Evolutionary conservation across 2,113 vertebrate genomes (phyloP), one percentile per base, ranked within the genome.

Genomic region (Cyprinodon brontotheroides): DNA sequence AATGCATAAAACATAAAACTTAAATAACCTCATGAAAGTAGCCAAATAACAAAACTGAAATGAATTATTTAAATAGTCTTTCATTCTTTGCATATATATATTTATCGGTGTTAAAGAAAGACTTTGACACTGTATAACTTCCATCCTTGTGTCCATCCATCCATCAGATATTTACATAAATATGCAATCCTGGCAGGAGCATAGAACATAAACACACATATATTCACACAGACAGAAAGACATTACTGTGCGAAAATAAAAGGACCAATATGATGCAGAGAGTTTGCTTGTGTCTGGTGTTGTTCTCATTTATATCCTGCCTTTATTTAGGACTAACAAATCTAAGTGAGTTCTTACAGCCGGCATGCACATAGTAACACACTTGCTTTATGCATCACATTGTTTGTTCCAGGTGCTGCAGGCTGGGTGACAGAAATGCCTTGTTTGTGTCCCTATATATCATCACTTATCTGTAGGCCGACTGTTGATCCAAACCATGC

Each of bases 201-300:
- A 59, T 68, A 77, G 61, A 78, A 41, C 77, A 74, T 71, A 87
- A 80, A 71, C 64, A 65, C 74, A 77, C 53, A 69, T 70, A 68
- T 68, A 67, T 66, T 73, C 73, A 68, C 69, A 65, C 41, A 48
- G 39, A 65, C 50, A 65, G 50, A 61, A 70, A 80, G 57, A 15
- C 77, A 88, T 90, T 89, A 89, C 68, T 85, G 86, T 90, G 75
- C 89, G 89, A 90, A 91, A 92, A 89, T 77, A 60, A 83, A 85
- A 87, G 80, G 73, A 80, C 75, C 84, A 86, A 90, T 91, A 84
- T 88, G 75, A 81, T 71, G 82, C 79, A 61, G 74, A 87, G 85
- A 76, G 88, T 84, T 88, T 84, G 77, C 74, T 75, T 76, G 80
- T 77, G 80, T 85, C 81, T 81, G 81, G 71, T 75, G 50, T 65